phyloP scores from a whole-genome alignment of 1,140 invertebrate species.

The Bilobella aurantiaca region DNA sequence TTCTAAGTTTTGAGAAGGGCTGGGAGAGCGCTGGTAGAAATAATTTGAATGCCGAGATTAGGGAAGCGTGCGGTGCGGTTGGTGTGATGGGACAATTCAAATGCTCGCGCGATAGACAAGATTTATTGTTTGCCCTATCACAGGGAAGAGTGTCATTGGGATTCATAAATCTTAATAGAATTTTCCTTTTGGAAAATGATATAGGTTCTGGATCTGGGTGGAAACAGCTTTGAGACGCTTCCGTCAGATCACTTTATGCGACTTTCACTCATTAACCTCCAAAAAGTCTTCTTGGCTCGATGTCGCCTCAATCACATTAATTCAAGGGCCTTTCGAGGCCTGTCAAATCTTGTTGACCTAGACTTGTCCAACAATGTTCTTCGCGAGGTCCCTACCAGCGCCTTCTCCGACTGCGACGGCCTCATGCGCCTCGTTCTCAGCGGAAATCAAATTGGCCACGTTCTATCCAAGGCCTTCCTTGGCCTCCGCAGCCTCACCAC shows the following conservation, averaged over 20 bases:
- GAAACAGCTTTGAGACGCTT: slow-evolving; percentile 65
- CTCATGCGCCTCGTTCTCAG: slow-evolving; percentile 69
- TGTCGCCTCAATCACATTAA: slow-evolving; percentile 67
- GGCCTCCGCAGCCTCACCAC: slow-evolving; percentile 61
- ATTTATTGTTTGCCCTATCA: background rate
- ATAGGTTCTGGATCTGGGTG: slow-evolving; percentile 76
- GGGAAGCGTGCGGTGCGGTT: background rate
- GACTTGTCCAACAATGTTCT: slow-evolving; percentile 74
- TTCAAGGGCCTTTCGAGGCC: slow-evolving; percentile 62
- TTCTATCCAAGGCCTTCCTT: slow-evolving; percentile 64
- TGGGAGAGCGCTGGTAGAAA: background rate
- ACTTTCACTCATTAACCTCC: slow-evolving; percentile 69
- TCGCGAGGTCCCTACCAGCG: slow-evolving; percentile 59
- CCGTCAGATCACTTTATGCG: slow-evolving; percentile 63
- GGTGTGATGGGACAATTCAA: background rate
- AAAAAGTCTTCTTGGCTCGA: slow-evolving; percentile 67
- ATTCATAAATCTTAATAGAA: slow-evolving; percentile 9
- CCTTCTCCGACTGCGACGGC: slow-evolving; percentile 62
- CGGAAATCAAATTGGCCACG: slow-evolving; percentile 62
- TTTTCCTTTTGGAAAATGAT: too few species aligned
- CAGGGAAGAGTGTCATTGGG: background rate
- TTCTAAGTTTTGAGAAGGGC: background rate
- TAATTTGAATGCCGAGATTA: background rate
- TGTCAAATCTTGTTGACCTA: slow-evolving; percentile 77
- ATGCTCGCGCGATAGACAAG: background rate